Evolutionary conservation across 2,797 vertebrate genomes (phyloP).

Genomic region (Acrossocheilus wenchowensis): DNA sequence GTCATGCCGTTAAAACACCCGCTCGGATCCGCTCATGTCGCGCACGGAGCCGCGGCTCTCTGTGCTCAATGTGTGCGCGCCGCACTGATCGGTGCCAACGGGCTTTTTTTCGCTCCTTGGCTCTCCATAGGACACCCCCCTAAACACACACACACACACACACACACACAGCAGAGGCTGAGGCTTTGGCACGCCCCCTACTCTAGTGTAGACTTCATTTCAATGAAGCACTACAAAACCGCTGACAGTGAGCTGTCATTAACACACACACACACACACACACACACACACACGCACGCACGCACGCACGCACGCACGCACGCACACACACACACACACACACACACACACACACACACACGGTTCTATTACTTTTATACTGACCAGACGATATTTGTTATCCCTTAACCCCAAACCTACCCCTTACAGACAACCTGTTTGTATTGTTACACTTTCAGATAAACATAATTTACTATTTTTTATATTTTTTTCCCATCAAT

Average conservation of each 20-base stretch:
- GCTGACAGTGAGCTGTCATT: neutral
- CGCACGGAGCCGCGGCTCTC: constrained; percentile 9
- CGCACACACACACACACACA: too few relatives aligned
- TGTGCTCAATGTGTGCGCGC: constrained; percentile 62
- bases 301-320: too few relatives aligned
- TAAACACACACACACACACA: constrained; percentile 65
- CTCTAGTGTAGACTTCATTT: constrained; percentile 33
- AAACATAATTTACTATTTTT: too few relatives aligned
- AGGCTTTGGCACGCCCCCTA: constrained; percentile 56
- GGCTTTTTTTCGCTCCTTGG: constrained; percentile 70
- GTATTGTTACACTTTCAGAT: too few relatives aligned
- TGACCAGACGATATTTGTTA: too few relatives aligned
- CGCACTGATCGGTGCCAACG: constrained; percentile 79
- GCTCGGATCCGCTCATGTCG: constrained; percentile 28
- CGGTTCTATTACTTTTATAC: too few relatives aligned
- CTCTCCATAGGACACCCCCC: constrained; percentile 76
- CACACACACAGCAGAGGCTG: constrained; percentile 19
- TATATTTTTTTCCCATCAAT: too few relatives aligned
- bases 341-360: neutral
- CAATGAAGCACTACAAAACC: neutral
- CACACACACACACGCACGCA: too few relatives aligned
- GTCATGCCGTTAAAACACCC: constrained; percentile 76
- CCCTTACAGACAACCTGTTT: too few relatives aligned
- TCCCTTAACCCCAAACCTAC: too few relatives aligned
- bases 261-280: neutral